Percentiles rank a stretch among this genome's conserved stretches.
Conservation (phyloP, 2,797 vertebrate species). For the Huso huso region DNA sequence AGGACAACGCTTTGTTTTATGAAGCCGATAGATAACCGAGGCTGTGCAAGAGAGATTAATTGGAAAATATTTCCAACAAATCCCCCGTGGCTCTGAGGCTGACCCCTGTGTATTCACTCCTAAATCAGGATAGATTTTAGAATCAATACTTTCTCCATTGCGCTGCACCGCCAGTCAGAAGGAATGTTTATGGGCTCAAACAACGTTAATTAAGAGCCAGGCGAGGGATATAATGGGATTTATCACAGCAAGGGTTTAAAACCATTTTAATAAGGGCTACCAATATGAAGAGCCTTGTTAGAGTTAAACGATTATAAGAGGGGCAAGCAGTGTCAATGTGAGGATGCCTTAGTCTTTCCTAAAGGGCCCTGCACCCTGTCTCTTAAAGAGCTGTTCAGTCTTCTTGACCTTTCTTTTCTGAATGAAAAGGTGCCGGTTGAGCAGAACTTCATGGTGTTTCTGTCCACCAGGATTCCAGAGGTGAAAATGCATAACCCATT, state of each 20-base stretch:
- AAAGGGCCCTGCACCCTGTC: too few relatives aligned
- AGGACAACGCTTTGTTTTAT: not conserved
- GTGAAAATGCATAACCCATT: too few relatives aligned
- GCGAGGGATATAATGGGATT: constrained; percentile 3
- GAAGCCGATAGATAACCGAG: not conserved
- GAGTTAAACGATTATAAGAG: too few relatives aligned
- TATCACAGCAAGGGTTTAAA: not conserved
- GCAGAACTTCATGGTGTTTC: too few relatives aligned
- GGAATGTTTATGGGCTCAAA: not conserved
- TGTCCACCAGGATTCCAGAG: too few relatives aligned
- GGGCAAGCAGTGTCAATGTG: too few relatives aligned
- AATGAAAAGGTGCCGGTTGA: too few relatives aligned
- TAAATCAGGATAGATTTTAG: constrained; percentile 3
- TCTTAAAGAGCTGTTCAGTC: too few relatives aligned
- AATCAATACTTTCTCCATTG: constrained; percentile 4
- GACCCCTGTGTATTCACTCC: not conserved
- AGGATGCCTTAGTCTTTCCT: too few relatives aligned
- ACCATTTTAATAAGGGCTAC: too few relatives aligned
- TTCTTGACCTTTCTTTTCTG: too few relatives aligned
- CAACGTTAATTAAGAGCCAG: constrained; percentile 2
- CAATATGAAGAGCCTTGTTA: too few relatives aligned
- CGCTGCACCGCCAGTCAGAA: not conserved
- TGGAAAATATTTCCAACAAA: not conserved
- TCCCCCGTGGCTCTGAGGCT: not conserved
- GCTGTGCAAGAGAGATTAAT: not conserved